Percentiles rank a stretch among this genome's conserved stretches.
These are phyloP conservation scores for Barnardius zonarius DNA, from an alignment of 2,113 vertebrate species.

Conservation along the genomic window DNA sequence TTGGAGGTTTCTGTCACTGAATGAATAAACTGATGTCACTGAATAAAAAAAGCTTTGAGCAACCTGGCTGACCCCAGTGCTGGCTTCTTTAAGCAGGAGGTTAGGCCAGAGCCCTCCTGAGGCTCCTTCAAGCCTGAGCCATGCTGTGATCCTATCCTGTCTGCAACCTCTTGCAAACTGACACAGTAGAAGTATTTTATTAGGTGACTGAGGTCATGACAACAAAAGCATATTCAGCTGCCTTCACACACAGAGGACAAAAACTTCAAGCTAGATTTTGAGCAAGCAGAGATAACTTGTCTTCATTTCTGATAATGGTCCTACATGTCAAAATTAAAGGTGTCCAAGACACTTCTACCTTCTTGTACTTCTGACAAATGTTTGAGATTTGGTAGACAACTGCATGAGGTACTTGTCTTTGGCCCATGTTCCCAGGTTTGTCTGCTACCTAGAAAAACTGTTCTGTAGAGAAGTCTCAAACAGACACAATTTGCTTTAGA, in stretches of 20 bases:
- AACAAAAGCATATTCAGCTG: background rate
- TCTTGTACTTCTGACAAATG: background rate
- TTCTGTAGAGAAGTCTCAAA: background rate
- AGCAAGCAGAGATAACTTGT: background rate
- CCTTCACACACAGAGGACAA: background rate
- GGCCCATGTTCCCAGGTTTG: background rate
- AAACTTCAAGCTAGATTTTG: background rate
- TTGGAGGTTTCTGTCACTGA: background rate
- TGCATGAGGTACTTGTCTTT: background rate
- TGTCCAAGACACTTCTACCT: background rate
- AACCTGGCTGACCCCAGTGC: background rate
- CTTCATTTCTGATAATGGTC: background rate
- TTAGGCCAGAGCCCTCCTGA: background rate
- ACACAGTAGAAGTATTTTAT: background rate
- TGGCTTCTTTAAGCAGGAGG: background rate
- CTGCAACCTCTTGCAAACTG: background rate
- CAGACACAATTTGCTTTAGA: background rate
- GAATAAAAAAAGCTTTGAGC: background rate
- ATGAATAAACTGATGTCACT: background rate
- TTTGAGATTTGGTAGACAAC: background rate
- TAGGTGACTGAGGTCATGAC: background rate
- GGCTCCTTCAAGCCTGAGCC: background rate
- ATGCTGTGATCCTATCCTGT: background rate
- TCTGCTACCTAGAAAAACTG: background rate
- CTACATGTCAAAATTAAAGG: background rate